phyloP scores from a whole-genome alignment of 1,140 invertebrate species.

The Armadillidium nasatum region DNA sequence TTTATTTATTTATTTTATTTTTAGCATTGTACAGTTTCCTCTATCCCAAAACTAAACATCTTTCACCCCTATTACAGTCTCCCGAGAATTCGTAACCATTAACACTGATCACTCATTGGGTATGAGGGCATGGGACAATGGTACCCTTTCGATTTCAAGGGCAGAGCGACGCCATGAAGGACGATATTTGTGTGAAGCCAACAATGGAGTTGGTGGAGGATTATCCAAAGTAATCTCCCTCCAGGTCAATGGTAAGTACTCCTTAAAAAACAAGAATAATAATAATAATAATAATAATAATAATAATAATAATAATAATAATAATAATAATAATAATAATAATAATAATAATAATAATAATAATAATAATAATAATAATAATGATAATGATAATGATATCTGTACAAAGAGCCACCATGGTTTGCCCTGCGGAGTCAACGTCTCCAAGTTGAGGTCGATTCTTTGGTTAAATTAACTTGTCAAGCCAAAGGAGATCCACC shows the following conservation, averaged over 20 bases:
- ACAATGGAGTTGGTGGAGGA: slow-evolving; percentile 55
- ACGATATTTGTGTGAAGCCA: slow-evolving; percentile 58
- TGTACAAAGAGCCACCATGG: slow-evolving; percentile 37
- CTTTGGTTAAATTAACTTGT: slow-evolving; percentile 32
- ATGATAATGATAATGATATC: background rate
- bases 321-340: no score
- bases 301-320: no score
- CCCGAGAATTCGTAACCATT: slow-evolving; percentile 31
- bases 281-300: no score
- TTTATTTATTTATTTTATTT: no score
- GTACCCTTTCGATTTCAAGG: slow-evolving; percentile 53
- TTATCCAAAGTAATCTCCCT: slow-evolving; percentile 57
- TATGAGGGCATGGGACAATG: slow-evolving; percentile 50
- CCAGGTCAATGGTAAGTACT: slow-evolving; percentile 54
- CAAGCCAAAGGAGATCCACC: slow-evolving; percentile 61
- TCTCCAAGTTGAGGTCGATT: slow-evolving; percentile 32
- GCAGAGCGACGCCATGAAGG: slow-evolving; percentile 53
- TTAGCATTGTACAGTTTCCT: no score
- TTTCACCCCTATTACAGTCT: slow-evolving; percentile 11
- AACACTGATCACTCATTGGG: slow-evolving; percentile 2
- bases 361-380: no score
- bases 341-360: no score
- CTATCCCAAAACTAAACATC: no score
- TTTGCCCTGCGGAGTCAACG: slow-evolving; percentile 29
- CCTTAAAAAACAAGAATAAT: no score